Evolutionary conservation across 1,140 invertebrate species (phyloP).

Genomic region (Sinella curviseta): DNA sequence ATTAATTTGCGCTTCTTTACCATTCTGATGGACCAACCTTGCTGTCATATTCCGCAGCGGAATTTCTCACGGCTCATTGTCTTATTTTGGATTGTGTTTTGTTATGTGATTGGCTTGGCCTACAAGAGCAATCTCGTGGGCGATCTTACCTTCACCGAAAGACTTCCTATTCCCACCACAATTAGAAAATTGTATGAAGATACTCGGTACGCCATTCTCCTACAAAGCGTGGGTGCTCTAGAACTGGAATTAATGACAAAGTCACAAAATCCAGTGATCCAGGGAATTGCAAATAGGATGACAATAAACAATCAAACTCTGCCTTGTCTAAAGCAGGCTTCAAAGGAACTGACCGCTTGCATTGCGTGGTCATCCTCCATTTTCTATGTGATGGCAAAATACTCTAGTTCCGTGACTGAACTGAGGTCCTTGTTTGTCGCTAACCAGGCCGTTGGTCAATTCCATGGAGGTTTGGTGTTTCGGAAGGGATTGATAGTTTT

Average conservation of each 20-base stretch:
- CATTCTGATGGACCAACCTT: not conserved
- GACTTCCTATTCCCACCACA: not conserved
- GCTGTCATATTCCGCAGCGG: not conserved
- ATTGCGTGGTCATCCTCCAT: not conserved
- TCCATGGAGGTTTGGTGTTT: not conserved
- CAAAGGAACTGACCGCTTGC: not conserved
- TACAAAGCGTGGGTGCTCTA: not conserved
- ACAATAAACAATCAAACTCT: not conserved
- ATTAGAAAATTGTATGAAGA: not conserved
- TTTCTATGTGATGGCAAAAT: not conserved
- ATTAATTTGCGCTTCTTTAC: not conserved
- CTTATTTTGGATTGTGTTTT: not conserved
- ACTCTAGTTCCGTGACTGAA: not conserved
- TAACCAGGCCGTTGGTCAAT: not conserved
- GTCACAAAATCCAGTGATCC: not conserved
- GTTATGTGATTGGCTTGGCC: not conserved
- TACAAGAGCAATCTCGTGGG: conserved; percentile 14
- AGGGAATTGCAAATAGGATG: not conserved
- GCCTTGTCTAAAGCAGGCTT: not conserved
- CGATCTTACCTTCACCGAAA: not conserved
- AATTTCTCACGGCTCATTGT: not conserved
- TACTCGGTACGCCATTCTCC: not conserved
- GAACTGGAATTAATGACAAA: not conserved
- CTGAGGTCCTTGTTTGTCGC: not conserved
- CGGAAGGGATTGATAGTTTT: not conserved